Conservation (phyloP, 2,797 vertebrate species). For the Sebastes hubbsi region DNA sequence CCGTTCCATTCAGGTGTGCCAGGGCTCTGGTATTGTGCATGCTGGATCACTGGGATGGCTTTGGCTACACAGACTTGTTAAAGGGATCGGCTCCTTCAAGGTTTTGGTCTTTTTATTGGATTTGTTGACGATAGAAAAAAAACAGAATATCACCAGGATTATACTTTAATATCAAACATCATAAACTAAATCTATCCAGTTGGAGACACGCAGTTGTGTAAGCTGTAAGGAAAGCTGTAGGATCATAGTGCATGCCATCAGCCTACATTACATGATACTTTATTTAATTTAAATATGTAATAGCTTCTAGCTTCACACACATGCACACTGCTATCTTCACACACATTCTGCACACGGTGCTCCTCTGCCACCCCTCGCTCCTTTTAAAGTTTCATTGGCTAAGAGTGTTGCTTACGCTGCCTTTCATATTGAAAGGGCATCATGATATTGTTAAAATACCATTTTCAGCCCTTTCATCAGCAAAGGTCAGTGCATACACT, state of each 20-base stretch:
- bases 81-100: background rate
- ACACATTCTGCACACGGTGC: constrained; percentile 10
- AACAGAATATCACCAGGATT: background rate
- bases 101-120: background rate
- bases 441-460: constrained; percentile 85
- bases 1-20: background rate
- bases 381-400: constrained; percentile 65
- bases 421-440: constrained; percentile 85
- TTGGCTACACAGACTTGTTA: background rate
- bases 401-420: constrained; percentile 67
- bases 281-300: constrained; percentile 42
- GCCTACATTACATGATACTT: background rate
- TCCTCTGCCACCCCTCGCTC: constrained; percentile 25
- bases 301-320: constrained; percentile 18
- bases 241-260: background rate
- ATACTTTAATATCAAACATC: background rate
- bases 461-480: constrained; percentile 83
- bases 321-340: constrained; percentile 24
- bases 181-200: background rate
- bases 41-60: background rate
- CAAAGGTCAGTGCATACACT: constrained; percentile 84
- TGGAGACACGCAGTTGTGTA: background rate
- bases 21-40: background rate
- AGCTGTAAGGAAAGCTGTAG: background rate
- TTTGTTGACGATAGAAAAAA: background rate